Percentiles rank a stretch among this genome's conserved stretches.
phyloP scores from a whole-genome alignment of 2,888 invertebrate genomes.

The Trisateles emortualis region DNA sequence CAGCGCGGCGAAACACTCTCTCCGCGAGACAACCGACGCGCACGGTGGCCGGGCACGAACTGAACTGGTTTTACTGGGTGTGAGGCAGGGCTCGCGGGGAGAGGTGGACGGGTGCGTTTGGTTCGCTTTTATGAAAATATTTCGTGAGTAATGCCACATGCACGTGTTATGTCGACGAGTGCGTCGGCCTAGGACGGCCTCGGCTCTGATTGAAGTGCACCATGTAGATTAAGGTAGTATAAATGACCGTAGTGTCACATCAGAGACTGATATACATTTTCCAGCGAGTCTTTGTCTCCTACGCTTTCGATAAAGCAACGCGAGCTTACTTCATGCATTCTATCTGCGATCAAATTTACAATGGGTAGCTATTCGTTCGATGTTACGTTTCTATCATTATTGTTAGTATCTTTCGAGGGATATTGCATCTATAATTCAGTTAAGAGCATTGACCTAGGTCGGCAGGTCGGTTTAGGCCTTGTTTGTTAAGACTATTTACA shows the following conservation, averaged over 20 bases:
- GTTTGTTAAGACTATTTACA: constrained; percentile 38
- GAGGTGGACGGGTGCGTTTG: constrained; percentile 77
- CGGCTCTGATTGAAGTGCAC: constrained; percentile 79
- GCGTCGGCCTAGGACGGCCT: constrained; percentile 85
- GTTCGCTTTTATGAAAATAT: constrained; percentile 86
- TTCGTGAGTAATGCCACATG: constrained; percentile 81
- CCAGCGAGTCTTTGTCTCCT: constrained; percentile 66
- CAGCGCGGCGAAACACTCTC: constrained; percentile 67
- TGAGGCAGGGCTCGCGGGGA: constrained; percentile 61
- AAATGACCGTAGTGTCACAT: constrained; percentile 52
- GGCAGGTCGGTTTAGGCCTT: constrained; percentile 40
- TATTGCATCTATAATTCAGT: constrained; percentile 53
- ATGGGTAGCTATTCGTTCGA: constrained; percentile 63
- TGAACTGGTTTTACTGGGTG: constrained; percentile 81
- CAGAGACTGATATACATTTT: constrained; percentile 48
- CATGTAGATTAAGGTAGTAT: constrained; percentile 69
- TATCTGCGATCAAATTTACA: constrained; percentile 73
- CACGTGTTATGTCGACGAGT: constrained; percentile 84
- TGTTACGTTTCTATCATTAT: constrained; percentile 53
- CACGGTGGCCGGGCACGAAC: constrained; percentile 84
- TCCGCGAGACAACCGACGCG: constrained; percentile 69
- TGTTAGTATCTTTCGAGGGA: constrained; percentile 48
- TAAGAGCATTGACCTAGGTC: constrained; percentile 47
- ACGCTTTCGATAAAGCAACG: constrained; percentile 60
- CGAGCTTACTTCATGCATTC: constrained; percentile 63